Evolutionary conservation across 92 coral and sea anemone species (phyloP).

Genomic region (Porites evermanni): DNA sequence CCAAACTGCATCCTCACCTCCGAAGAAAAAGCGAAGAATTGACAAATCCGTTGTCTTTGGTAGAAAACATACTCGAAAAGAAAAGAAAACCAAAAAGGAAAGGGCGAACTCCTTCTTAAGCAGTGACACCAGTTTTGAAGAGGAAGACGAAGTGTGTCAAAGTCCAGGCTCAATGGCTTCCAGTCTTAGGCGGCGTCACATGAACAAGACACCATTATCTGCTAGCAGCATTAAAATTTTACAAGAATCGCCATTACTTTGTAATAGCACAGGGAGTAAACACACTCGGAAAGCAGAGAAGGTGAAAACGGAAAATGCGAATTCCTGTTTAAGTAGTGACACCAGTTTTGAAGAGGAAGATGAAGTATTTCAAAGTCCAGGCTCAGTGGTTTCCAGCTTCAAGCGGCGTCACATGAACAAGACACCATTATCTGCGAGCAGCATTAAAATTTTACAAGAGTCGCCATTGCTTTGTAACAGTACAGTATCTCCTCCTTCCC

Average conservation of each 20-base stretch:
- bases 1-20: slow-evolving; percentile 22
- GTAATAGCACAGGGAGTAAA: slow-evolving; percentile 36
- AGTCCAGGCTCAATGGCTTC: slow-evolving; percentile 51
- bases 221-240: slow-evolving; percentile 81
- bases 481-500: slow-evolving; percentile 1
- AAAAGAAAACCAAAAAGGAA: slow-evolving; percentile 7
- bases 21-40: slow-evolving; percentile 54
- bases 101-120: slow-evolving; percentile 25
- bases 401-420: slow-evolving; percentile 54
- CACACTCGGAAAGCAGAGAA: slow-evolving; percentile 23
- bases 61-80: slow-evolving; percentile 24
- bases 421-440: slow-evolving; percentile 81
- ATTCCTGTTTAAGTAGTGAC: slow-evolving; percentile 43
- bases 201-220: slow-evolving; percentile 78
- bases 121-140: slow-evolving; percentile 62
- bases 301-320: slow-evolving; percentile 9
- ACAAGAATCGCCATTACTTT: slow-evolving; percentile 91
- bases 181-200: slow-evolving; percentile 42
- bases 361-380: slow-evolving; percentile 70
- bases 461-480: slow-evolving; percentile 80
- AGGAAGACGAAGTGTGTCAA: slow-evolving; percentile 69
- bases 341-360: slow-evolving; percentile 66
- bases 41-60: slow-evolving; percentile 74
- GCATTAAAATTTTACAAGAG: slow-evolving; percentile 86
- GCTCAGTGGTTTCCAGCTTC: slow-evolving; percentile 29